Evolutionary conservation across 2,113 vertebrate genomes (phyloP), one percentile per base, ranked within the genome.

Genomic region (Pithys albifrons): DNA sequence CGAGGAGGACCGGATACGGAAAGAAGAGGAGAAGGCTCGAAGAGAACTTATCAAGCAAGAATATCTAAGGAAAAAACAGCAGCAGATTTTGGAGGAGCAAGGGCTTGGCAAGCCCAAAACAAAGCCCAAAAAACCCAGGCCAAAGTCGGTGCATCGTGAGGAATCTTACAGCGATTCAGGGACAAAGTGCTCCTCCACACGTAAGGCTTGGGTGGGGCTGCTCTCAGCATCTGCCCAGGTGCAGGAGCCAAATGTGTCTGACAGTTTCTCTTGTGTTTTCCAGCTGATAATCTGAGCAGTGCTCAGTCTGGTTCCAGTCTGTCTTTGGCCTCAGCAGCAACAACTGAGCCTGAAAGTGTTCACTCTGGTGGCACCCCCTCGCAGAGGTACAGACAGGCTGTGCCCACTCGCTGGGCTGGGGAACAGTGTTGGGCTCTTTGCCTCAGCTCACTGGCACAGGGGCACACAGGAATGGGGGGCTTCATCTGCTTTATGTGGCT

Each of bases 31-130:
- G 97, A 99, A 99, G 92, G 98, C 98, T 0, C 98, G 99, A 31
- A 97, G 99, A 39, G 99, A 99, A 59, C 98, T 99, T 49, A 99
- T 99, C 70, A 99, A 99, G 88, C 99, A 99, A 92, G 99, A 99
- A 6, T 99, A 99, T 92, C 96, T 99, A 62, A 97, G 99, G 57
- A 97, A 98, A 91, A 99, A 99, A 94, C 99, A 99, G 97, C 99
- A 99, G 92, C 99, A 99, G 88, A 98, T 99, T 19, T 85, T 99
- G 7, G 99, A 99, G 76, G 99, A 99, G 83, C 99, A 99, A 75
- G 99, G 99, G 3, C 97, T 98, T 28, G 97, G 98, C n/a, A 99
- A 98, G 57, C 98, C 99, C 31, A 98, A 98, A 41, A 88, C 98
- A 1, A 99, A 98, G 92, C 95, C 98, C 33, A 98, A 98, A 72